Base-by-base conservation (phyloP, 1,140 invertebrate genomes). In the Drosophila jambulina region DNA sequence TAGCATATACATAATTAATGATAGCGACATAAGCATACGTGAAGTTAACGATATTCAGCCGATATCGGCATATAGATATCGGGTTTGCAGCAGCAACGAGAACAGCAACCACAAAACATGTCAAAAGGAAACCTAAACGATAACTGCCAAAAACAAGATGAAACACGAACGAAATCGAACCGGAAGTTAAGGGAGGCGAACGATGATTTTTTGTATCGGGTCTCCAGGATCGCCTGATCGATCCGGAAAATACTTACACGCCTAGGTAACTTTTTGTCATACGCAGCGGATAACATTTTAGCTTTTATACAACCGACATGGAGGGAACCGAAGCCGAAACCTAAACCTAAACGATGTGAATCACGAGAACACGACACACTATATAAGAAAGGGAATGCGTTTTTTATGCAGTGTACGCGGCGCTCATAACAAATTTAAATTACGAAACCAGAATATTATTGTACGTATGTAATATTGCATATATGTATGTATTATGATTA, bases 401-500 rank as follows among this genome's bases (percentile, higher is more conserved):
- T 81, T 75, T 87, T 84, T 76, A 86, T 81, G 82, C 82, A 84
- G 82, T 84, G 71, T 67, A 86, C 82, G 77, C 82, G 77, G 83
- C 69, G 78, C 85, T 90, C 81, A 90, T 84, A 78, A 90, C 61
- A 80, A 71, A 76, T 78, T 60, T 63, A 74, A 63, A 65, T 68
- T 77, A 79, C 69, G 64, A 70, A 75, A 46, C 58, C 51, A 82
- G 64, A 64, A 63, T 65, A 63, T 80, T 84, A 84, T 85, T 85
- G 78, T 81, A 85, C 74, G 78, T 85, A 86, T 69, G 75, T 58
- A 71, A 74, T 74, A 74, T 74, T 74, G 70, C 64, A 84, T 84
- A 80, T 87, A 86, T 86, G 84, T 83, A 87, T 88, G 61, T 86
- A 88, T 87, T 87, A 87, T 88, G 71, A 83, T 88, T 88, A 88